Base-by-base conservation (phyloP, 1,140 invertebrate genomes). In the Eupristina koningsbergeri region DNA sequence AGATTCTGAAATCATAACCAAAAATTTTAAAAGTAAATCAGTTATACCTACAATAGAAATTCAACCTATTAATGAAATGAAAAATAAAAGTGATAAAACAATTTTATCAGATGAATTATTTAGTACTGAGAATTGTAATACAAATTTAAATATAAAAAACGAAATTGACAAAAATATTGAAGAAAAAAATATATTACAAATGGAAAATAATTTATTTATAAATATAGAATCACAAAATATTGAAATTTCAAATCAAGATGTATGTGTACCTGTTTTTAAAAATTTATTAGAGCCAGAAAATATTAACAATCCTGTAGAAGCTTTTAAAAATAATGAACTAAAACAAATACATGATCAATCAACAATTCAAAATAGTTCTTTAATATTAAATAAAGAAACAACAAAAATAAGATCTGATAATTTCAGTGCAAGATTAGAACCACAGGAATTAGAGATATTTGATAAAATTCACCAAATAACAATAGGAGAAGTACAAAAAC, bases 371-470 rank as follows among this genome's bases (percentile, higher is more conserved):
- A 13, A 64, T 74, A 61, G 45, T 17, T 74, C n/a, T 22, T 63
- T 26, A 84, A 31, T 6, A 41, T 31, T 31, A 61, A 67, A 81
- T 50, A 34, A 83, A 61, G 39, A 67, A 67, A 1, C 34, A 50
- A 50, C 26, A n/a, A 19, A 80, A 36, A 69, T 26, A 22, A 41
- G 73, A 82, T 83, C 80, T 6, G 19, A 53, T 41, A 83, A 86
- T 63, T 79, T 85, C 5, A 79, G 87, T 84, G 47, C 83, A 36
- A 86, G 75, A 0, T 71, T 86, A n/a, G 84, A 85, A 36, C 41
- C 75, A 13, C 74, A 85, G 6, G 29, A 69, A 69, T 69, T 34
- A 15, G 34, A 19, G 19, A 67, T 34, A 69, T 39, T 69, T 39
- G 19, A 71, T 22, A 71, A 39, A 71, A 41, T 26, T 3, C 41